Evolutionary conservation across 2,113 vertebrate species (phyloP).

Genomic region (Suricata suricatta): DNA sequence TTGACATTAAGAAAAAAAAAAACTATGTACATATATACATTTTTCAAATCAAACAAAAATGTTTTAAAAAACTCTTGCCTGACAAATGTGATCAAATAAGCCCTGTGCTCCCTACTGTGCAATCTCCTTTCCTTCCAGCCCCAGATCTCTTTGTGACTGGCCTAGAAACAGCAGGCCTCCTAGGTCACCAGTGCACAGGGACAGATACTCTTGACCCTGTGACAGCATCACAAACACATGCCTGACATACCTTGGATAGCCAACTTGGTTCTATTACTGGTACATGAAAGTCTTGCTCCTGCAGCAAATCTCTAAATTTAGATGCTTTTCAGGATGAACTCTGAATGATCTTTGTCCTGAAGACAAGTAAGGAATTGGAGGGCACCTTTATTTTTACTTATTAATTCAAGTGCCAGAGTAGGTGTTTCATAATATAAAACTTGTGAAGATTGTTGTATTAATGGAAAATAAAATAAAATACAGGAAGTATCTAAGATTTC

Average conservation of each 20-base stretch:
- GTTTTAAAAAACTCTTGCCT: neutral
- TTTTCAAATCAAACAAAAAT: neutral
- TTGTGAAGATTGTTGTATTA: neutral
- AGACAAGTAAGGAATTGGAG: slow-evolving; percentile 25
- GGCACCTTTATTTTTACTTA: slow-evolving; percentile 64
- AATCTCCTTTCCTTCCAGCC: slow-evolving; percentile 13
- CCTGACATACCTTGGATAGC: slow-evolving; percentile 67
- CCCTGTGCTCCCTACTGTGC: neutral
- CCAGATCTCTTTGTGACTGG: slow-evolving; percentile 39
- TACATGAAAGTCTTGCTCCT: slow-evolving; percentile 59
- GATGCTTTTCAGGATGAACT: slow-evolving; percentile 79
- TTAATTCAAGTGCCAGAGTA: slow-evolving; percentile 1
- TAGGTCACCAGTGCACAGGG: slow-evolving; percentile 70
- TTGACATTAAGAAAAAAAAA: neutral
- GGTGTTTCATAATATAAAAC: neutral
- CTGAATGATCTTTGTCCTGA: slow-evolving; percentile 67
- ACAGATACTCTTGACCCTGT: slow-evolving; percentile 56
- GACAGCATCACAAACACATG: slow-evolving; percentile 60
- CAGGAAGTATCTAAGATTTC: neutral
- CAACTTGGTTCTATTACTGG: slow-evolving; percentile 73
- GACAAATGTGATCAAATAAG: neutral
- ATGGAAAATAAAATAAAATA: neutral
- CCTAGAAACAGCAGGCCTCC: slow-evolving; percentile 46
- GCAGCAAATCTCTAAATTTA: slow-evolving; percentile 79
- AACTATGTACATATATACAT: neutral